These are phyloP conservation scores for Benthochromis sp. DNA, from an alignment of 2,113 vertebrate genomes.

Conservation along the genomic window DNA sequence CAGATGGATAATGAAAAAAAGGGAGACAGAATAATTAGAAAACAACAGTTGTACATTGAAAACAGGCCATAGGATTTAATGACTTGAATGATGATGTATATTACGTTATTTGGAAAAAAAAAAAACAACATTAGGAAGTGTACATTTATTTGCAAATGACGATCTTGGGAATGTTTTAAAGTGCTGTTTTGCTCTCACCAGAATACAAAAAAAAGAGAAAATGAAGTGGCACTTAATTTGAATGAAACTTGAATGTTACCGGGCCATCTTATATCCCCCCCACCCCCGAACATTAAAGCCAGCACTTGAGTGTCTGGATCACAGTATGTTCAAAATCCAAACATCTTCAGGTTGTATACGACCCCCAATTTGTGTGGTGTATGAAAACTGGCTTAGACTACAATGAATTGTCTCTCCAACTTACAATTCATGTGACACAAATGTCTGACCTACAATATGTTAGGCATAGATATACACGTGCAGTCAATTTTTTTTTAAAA, in stretches of 20 bases:
- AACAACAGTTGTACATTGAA: slow-evolving; percentile 40
- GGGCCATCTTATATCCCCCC: slow-evolving; percentile 7
- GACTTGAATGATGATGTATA: slow-evolving; percentile 48
- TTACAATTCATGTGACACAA: slow-evolving; percentile 53
- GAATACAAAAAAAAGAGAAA: not conserved
- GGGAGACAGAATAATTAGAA: slow-evolving; percentile 14
- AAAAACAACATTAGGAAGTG: slow-evolving; percentile 16
- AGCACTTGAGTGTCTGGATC: slow-evolving; percentile 30
- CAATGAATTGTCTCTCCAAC: slow-evolving; percentile 42
- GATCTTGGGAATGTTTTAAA: slow-evolving; percentile 55
- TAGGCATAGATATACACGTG: slow-evolving; percentile 54
- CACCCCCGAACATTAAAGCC: not conserved
- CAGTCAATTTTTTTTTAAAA: slow-evolving; percentile 50
- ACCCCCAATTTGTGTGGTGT: not conserved
- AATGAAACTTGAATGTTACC: slow-evolving; percentile 48
- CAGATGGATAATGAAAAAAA: slow-evolving; percentile 12
- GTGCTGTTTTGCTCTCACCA: slow-evolving; percentile 35
- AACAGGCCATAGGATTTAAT: slow-evolving; percentile 35
- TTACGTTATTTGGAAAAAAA: slow-evolving; percentile 11
- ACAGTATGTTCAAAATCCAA: not conserved
- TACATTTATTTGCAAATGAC: slow-evolving; percentile 48
- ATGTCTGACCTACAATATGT: slow-evolving; percentile 49
- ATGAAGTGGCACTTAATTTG: slow-evolving; percentile 14
- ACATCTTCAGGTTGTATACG: not conserved
- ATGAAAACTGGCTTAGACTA: not conserved